These are phyloP conservation scores for Callithrix jacchus DNA, from an alignment of 2,113 vertebrate genomes.

Conservation along the genomic window DNA sequence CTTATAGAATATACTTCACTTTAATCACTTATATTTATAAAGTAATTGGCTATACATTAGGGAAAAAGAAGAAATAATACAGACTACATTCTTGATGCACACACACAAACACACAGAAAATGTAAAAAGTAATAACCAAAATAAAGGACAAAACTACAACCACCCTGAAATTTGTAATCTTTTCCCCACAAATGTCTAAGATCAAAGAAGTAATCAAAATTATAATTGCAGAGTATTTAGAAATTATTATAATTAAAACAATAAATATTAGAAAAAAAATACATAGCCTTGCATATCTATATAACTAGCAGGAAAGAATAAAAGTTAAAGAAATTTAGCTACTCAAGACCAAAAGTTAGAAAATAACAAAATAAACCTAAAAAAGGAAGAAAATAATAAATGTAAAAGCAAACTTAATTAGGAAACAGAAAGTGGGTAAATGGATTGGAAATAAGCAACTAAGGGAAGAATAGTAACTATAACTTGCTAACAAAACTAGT, in stretches of 20 bases:
- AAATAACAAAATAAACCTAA: background rate
- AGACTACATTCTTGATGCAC: background rate
- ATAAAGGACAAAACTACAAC: background rate
- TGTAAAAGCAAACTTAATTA: background rate
- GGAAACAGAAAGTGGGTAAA: background rate
- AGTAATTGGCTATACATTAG: background rate
- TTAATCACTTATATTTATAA: background rate
- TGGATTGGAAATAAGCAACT: background rate
- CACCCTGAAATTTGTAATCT: background rate
- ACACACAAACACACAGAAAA: background rate
- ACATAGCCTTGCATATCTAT: background rate
- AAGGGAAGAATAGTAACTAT: background rate
- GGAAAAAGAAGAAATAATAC: background rate
- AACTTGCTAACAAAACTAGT: background rate
- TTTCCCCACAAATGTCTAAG: background rate
- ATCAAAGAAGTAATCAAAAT: background rate
- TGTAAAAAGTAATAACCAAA: background rate
- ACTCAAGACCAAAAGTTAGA: background rate
- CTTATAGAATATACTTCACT: background rate
- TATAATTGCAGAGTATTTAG: background rate
- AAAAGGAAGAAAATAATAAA: background rate
- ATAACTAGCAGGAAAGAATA: background rate
- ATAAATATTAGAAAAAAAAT: slow-evolving; percentile 11
- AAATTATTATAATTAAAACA: background rate
- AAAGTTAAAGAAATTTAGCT: background rate